These are phyloP conservation scores for Calidris pugnax DNA, from an alignment of 2,113 vertebrate species.

Conservation along the genomic window DNA sequence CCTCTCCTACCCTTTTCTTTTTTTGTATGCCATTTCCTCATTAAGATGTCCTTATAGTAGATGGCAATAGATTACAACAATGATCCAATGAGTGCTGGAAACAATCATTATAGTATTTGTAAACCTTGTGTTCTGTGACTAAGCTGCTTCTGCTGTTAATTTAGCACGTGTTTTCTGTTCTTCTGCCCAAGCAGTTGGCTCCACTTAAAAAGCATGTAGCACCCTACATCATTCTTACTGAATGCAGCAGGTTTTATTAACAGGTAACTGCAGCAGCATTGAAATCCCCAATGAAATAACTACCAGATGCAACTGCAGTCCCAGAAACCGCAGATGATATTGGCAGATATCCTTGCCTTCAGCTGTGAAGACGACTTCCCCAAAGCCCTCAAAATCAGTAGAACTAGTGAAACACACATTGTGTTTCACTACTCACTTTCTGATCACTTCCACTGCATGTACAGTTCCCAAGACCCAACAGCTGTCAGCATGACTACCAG, in stretches of 20 bases:
- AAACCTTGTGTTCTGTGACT: not conserved
- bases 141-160: not conserved
- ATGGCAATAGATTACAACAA: not conserved
- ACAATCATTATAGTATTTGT: not conserved
- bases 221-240: not conserved
- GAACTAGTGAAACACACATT: not conserved
- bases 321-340: not conserved
- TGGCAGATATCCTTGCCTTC: not conserved
- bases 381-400: not conserved
- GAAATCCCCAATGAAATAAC: not conserved
- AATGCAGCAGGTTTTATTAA: not conserved
- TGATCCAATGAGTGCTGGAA: not conserved
- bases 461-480: not conserved
- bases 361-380: not conserved
- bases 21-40: not conserved
- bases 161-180: not conserved
- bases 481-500: not conserved
- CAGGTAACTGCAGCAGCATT: not conserved
- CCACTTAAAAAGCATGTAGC: not conserved
- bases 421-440: not conserved
- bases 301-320: not conserved
- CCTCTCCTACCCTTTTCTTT: rapidly evolving
- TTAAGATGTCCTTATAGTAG: not conserved
- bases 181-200: not conserved
- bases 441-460: not conserved